Evolutionary conservation across 1,140 invertebrate genomes (phyloP).

Genomic region (Magallana gigas): DNA sequence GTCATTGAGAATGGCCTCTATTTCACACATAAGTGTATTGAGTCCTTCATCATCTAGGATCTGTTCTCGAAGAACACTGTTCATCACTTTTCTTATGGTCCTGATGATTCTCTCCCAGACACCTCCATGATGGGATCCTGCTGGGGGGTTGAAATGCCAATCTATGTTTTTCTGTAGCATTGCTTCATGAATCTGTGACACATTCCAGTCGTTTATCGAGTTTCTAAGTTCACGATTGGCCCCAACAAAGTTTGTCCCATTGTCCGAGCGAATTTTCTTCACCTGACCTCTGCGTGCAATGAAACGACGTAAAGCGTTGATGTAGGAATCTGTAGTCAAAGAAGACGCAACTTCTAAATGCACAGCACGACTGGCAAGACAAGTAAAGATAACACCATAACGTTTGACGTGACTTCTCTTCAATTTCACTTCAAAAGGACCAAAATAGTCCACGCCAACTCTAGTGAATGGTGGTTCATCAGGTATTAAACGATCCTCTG

Average conservation of each 20-base stretch:
- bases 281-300: constrained; percentile 51
- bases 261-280: constrained; percentile 45
- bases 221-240: constrained; percentile 39
- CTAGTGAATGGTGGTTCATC: constrained; percentile 59
- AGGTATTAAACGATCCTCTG: constrained; percentile 45
- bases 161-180: constrained; percentile 55
- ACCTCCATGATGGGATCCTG: constrained; percentile 54
- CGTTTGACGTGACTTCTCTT: constrained; percentile 53
- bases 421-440: constrained; percentile 63
- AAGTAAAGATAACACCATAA: constrained; percentile 66
- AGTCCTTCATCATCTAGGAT: constrained; percentile 57
- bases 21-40: constrained; percentile 55
- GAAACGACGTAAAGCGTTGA: constrained; percentile 53
- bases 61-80: constrained; percentile 51
- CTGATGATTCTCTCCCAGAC: constrained; percentile 61
- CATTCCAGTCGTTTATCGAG: constrained; percentile 48
- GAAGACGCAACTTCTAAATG: constrained; percentile 62
- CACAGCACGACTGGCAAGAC: constrained; percentile 53
- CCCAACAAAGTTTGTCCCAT: constrained; percentile 53
- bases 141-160: constrained; percentile 61
- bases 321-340: constrained; percentile 46
- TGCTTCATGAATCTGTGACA: constrained; percentile 40
- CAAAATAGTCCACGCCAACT: constrained; percentile 63
- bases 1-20: constrained; percentile 49
- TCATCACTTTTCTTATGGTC: constrained; percentile 45